A percentile compares a stretch with the other conserved stretches of the same genome.
These are phyloP conservation scores for Diarsia mendica DNA, from an alignment of 2,888 invertebrate genomes.

Conservation along the genomic window DNA sequence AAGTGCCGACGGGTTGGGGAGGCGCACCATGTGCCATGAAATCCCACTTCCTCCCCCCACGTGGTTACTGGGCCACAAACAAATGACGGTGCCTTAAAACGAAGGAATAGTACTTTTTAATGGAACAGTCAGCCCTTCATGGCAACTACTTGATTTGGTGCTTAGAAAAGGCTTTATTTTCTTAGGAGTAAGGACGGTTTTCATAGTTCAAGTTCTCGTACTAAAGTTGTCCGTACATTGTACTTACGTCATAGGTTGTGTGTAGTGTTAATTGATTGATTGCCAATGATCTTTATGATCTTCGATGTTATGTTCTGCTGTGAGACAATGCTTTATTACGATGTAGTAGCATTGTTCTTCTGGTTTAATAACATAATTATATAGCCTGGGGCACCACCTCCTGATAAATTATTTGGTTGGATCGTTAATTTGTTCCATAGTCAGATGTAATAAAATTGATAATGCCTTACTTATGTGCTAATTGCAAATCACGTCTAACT, in stretches of 20 bases:
- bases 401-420: background rate
- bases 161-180: background rate
- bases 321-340: background rate
- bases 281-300: constrained; percentile 33
- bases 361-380: background rate
- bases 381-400: background rate
- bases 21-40: constrained; percentile 17
- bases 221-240: background rate
- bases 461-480: background rate
- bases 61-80: constrained; percentile 31
- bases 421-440: no score
- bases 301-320: constrained; percentile 12
- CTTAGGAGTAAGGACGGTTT: background rate
- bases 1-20: constrained; percentile 23
- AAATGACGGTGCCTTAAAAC: constrained; percentile 7
- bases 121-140: background rate
- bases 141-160: background rate
- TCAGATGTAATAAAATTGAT: background rate
- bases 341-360: background rate
- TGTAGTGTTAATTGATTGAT: constrained; percentile 42
- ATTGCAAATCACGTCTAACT: background rate
- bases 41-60: constrained; percentile 21
- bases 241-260: constrained; percentile 28
- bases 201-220: background rate
- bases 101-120: constrained; percentile 1